Percentiles rank a stretch among this genome's conserved stretches.
phyloP scores from a whole-genome alignment of 2,888 invertebrate species.

The Ischnura elegans region DNA sequence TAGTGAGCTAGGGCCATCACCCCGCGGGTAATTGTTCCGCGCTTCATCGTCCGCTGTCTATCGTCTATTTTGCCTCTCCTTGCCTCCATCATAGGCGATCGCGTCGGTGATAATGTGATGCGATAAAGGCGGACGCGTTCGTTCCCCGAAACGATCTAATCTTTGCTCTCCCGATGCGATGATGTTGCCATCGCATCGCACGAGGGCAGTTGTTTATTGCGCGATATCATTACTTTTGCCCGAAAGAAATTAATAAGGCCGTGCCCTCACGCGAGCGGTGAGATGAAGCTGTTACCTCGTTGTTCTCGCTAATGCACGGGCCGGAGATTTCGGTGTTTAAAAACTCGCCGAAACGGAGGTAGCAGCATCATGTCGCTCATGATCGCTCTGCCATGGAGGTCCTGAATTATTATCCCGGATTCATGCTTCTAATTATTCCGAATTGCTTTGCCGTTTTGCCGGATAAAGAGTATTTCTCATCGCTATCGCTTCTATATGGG shows the following conservation, averaged over 20 bases:
- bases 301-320: background rate
- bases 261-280: background rate
- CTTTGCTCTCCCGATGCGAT: background rate
- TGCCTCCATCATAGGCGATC: background rate
- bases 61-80: constrained; percentile 28
- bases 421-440: background rate
- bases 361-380: background rate
- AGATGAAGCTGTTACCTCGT: background rate
- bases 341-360: background rate
- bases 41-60: background rate
- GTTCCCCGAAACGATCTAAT: constrained; percentile 20
- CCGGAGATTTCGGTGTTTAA: background rate
- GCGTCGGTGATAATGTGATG: background rate
- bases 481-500: background rate
- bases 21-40: background rate
- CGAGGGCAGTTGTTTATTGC: background rate
- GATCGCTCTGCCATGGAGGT: background rate
- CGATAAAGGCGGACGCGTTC: background rate
- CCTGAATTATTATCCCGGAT: background rate
- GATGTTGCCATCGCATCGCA: constrained; percentile 8
- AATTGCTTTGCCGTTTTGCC: background rate
- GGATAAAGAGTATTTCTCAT: background rate
- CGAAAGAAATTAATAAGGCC: constrained; percentile 6
- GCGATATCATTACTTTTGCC: background rate
- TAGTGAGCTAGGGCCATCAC: constrained; percentile 19